Conservation (phyloP, 2,113 vertebrate species). For the Platysteira castanea region DNA sequence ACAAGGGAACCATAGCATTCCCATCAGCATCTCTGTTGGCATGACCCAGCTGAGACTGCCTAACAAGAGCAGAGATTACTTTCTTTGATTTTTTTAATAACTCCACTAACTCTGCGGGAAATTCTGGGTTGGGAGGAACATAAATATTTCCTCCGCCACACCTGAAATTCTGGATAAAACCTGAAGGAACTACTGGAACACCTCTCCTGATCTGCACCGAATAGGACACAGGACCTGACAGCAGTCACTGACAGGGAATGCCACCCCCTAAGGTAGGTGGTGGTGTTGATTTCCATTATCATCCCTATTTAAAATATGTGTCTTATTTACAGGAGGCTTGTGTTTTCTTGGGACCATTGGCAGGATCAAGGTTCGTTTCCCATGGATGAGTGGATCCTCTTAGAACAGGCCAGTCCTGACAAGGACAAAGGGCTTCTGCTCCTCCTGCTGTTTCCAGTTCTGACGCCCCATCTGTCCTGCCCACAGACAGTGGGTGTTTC, state of each 20-base stretch:
- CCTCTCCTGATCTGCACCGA: background rate
- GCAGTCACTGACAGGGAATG: background rate
- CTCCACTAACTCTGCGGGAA: background rate
- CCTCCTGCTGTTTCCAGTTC: background rate
- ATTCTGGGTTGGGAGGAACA: background rate
- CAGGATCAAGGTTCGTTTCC: background rate
- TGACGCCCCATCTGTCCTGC: background rate
- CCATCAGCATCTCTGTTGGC: background rate
- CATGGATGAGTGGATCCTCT: background rate
- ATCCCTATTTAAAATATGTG: background rate
- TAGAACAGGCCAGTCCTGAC: background rate
- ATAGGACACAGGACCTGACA: background rate
- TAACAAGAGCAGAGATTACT: fast-evolving
- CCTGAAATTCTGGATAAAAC: background rate
- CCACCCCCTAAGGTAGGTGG: fast-evolving
- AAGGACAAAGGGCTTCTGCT: background rate
- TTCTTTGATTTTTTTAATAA: background rate
- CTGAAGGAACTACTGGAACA: background rate
- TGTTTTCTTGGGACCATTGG: background rate
- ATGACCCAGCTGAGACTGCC: background rate
- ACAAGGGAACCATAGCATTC: background rate
- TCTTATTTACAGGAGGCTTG: background rate
- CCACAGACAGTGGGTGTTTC: background rate
- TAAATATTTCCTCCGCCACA: background rate
- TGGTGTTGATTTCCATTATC: background rate